phyloP scores from a whole-genome alignment of 2,797 vertebrate species.

The Siniperca obscura region DNA sequence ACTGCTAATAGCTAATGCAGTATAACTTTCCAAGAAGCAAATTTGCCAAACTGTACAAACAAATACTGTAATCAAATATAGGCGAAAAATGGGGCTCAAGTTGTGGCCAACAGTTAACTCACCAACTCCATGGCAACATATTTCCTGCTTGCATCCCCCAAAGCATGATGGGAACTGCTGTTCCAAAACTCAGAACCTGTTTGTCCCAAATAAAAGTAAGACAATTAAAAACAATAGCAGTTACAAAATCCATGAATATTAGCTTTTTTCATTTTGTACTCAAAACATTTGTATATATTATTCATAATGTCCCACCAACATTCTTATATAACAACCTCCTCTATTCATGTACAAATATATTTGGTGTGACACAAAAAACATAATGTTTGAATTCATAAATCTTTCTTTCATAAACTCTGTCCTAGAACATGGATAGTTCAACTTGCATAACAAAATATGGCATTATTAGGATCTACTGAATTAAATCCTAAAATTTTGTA shows the following conservation, averaged over 20 bases:
- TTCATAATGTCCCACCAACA: not conserved
- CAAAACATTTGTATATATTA: not conserved
- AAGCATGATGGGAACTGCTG: not conserved
- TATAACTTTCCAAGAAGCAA: not conserved
- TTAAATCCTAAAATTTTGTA: not conserved
- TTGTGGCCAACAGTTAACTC: not conserved
- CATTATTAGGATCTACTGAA: not conserved
- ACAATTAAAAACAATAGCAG: not conserved
- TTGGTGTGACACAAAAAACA: not conserved
- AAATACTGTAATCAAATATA: not conserved
- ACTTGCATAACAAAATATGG: not conserved
- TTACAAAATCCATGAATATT: not conserved
- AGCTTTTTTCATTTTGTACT: not conserved
- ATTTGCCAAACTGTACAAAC: not conserved
- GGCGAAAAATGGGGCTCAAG: not conserved
- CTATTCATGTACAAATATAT: not conserved
- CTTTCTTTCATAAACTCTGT: not conserved
- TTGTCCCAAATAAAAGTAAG: not conserved
- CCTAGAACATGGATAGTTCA: not conserved
- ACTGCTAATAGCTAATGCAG: not conserved
- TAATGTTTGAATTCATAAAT: not conserved
- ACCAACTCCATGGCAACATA: not conserved
- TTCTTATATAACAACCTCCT: not conserved
- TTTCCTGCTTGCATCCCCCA: not conserved
- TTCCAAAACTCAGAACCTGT: conserved; percentile 2